Conservation (phyloP, 2,888 invertebrate species). For the Baccha elongata region DNA sequence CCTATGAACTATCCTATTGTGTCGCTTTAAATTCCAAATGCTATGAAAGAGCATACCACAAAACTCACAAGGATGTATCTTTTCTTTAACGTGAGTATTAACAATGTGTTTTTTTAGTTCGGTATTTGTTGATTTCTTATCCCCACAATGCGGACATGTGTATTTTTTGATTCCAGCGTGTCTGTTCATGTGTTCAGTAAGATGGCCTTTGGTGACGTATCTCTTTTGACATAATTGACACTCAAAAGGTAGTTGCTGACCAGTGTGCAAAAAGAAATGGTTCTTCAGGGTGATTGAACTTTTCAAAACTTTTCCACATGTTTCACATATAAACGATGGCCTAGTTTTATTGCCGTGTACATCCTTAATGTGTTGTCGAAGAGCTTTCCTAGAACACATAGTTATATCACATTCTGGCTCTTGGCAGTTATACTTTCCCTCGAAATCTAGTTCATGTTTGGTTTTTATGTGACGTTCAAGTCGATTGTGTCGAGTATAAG, state of each 20-base stretch:
- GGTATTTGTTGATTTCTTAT: conserved; percentile 80
- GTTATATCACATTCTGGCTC: conserved; percentile 79
- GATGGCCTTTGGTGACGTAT: conserved; percentile 79
- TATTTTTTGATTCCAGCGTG: conserved; percentile 81
- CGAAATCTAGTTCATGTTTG: conserved; percentile 77
- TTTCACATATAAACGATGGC: conserved; percentile 78
- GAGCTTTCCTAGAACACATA: conserved; percentile 79
- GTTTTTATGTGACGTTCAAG: conserved; percentile 79
- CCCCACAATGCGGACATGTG: conserved; percentile 80
- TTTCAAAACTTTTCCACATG: conserved; percentile 80
- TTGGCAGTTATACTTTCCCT: conserved; percentile 64
- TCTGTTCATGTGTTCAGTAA: conserved; percentile 80
- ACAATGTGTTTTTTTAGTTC: conserved; percentile 81
- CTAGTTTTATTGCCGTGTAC: conserved; percentile 77
- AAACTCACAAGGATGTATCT: conserved; percentile 79
- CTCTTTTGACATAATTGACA: conserved; percentile 80
- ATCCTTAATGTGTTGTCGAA: conserved; percentile 78
- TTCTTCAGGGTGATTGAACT: conserved; percentile 80
- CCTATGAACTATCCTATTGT: conserved; percentile 80
- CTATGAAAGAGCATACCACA: conserved; percentile 80
- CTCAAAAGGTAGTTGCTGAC: conserved; percentile 79
- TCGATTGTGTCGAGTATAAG: conserved; percentile 79
- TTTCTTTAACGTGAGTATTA: conserved; percentile 80
- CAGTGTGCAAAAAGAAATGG: conserved; percentile 80
- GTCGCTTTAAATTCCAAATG: conserved; percentile 80